Percentiles rank a stretch among this genome's conserved stretches.
phyloP scores from a whole-genome alignment of 2,113 vertebrate species.

The Sapajus apella region DNA sequence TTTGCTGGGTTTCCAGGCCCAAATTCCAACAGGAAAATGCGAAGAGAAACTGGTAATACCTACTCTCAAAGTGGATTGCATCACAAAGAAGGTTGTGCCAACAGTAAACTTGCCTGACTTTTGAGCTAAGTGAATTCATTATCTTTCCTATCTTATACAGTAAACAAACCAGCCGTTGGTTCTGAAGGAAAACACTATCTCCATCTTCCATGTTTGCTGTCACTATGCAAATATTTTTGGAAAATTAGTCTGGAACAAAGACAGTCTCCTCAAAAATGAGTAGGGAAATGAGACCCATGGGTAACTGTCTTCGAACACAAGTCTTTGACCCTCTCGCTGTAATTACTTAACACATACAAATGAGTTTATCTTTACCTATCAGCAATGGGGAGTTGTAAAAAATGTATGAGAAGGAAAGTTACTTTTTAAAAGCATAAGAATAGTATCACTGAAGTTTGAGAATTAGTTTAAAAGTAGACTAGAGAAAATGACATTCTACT shows the following conservation, averaged over 20 bases:
- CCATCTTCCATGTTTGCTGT: not conserved
- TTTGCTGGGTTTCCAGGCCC: not conserved
- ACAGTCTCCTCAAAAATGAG: not conserved
- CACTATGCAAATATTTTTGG: not conserved
- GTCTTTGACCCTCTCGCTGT: not conserved
- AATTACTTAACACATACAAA: not conserved
- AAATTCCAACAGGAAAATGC: not conserved
- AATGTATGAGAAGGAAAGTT: not conserved
- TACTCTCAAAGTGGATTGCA: not conserved
- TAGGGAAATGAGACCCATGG: not conserved
- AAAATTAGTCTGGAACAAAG: not conserved
- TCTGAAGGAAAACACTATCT: not conserved
- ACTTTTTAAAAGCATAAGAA: not conserved
- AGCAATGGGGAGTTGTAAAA: not conserved
- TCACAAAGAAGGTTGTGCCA: not conserved
- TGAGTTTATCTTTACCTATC: not conserved
- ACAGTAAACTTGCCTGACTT: not conserved
- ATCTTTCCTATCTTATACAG: not conserved
- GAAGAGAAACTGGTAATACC: not conserved
- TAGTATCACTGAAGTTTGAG: not conserved
- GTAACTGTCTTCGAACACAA: not conserved
- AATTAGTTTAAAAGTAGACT: not conserved
- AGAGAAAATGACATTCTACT: not conserved
- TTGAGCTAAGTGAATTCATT: not conserved
- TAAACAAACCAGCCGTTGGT: not conserved